Evolutionary conservation across 2,797 vertebrate species (phyloP).

Genomic region (Remorina albescens): DNA sequence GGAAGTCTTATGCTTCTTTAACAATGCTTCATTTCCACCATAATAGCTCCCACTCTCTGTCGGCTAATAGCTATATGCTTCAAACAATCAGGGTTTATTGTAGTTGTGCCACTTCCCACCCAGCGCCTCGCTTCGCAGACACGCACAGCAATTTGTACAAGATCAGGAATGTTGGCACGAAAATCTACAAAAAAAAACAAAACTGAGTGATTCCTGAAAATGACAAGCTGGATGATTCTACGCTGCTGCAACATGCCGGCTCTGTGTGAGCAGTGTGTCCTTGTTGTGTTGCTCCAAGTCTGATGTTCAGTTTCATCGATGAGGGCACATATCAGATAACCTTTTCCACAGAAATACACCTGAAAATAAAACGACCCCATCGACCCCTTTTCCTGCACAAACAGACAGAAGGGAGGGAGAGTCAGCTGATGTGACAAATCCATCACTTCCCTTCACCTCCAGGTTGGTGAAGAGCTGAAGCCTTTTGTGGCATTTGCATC

Average conservation of each 20-base stretch:
- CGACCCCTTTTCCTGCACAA: no score
- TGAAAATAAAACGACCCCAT: no score
- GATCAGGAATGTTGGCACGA: slow-evolving; percentile 13
- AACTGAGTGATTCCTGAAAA: no score
- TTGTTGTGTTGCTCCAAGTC: not conserved
- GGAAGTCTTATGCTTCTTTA: slow-evolving; percentile 79
- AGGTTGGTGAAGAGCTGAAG: no score
- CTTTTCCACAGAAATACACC: no score
- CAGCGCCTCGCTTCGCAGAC: slow-evolving; percentile 41
- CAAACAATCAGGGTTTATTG: slow-evolving; percentile 75
- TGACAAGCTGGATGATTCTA: slow-evolving; percentile 37
- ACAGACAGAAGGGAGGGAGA: no score
- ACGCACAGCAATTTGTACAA: slow-evolving; percentile 34
- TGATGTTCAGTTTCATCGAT: not conserved
- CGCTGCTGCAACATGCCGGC: no score
- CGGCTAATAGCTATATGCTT: slow-evolving; percentile 78
- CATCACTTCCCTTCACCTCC: no score
- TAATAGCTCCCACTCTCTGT: slow-evolving; percentile 72
- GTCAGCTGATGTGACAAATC: no score
- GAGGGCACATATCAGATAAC: no score
- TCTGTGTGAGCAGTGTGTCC: not conserved
- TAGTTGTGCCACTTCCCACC: slow-evolving; percentile 48
- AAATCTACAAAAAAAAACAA: slow-evolving; percentile 33
- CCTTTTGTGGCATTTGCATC: no score
- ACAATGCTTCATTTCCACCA: slow-evolving; percentile 82